phyloP scores from a whole-genome alignment of 2,888 invertebrate species.

The Hybos culiciformis region DNA sequence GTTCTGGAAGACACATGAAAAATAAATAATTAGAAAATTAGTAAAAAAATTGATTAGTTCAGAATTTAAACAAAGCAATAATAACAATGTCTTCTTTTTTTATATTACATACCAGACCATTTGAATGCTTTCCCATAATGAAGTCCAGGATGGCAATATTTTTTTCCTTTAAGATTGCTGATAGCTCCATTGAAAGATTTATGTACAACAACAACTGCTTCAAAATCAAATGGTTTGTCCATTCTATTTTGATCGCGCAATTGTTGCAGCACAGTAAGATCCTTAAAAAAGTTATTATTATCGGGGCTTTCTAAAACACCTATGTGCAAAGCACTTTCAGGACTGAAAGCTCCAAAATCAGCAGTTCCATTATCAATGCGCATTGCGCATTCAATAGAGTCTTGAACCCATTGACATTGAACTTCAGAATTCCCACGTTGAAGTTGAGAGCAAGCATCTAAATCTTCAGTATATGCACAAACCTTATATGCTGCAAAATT shows the following conservation, averaged over 20 bases:
- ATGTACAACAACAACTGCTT: conserved; percentile 46
- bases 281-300: too few species aligned
- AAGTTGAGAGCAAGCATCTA: conserved; percentile 16
- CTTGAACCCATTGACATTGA: conserved; percentile 17
- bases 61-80: too few species aligned
- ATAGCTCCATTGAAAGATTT: conserved; percentile 37
- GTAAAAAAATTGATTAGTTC: too few species aligned
- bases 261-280: conserved; percentile 38
- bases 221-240: conserved; percentile 41
- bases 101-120: too few species aligned
- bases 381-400: conserved; percentile 47
- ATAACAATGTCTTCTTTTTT: too few species aligned
- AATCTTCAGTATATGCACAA: too few species aligned
- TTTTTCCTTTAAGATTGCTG: conserved; percentile 38
- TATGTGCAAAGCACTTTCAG: conserved; percentile 47
- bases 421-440: conserved; percentile 16
- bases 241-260: conserved; percentile 31
- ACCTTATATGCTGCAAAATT: too few species aligned
- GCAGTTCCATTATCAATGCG: conserved; percentile 39
- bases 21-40: too few species aligned
- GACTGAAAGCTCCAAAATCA: conserved; percentile 45
- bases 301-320: conserved; percentile 29
- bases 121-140: conserved; percentile 26
- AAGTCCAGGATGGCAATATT: conserved; percentile 54
- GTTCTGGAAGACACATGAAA: too few species aligned